Base-by-base conservation (phyloP, 2,113 vertebrate genomes). In the Hucho hucho region DNA sequence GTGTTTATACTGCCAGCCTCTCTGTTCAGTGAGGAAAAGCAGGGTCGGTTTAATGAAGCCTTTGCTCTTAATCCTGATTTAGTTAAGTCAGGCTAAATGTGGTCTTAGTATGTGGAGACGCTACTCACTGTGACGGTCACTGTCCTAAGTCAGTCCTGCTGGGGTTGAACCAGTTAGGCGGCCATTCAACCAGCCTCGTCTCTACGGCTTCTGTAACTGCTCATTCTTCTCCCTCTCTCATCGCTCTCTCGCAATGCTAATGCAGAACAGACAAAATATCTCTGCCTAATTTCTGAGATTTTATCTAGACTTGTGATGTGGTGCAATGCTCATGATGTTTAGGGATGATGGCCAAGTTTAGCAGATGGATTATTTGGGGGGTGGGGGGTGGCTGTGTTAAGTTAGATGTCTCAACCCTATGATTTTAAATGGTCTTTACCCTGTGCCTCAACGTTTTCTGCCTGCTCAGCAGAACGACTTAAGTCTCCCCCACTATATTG, bases 271-370 rank as follows among this genome's bases (percentile, higher is more conserved):
- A 88, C 86, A 37, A 37, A 37, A 7, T 2, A 37, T 37, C 37
- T 37, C 84, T 83, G 82, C 49, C 11, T 16, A 11, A 56, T 56
- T 56, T 56, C 11, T 2, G 49, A 56, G 79, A 76, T 20, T 78
- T 70, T 25, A 79, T 73, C 78, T 79, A 81, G 80, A 69, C 72
- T 71, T 85, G 81, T 85, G 80, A 83, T 85, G 83, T 85, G 83
- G 75, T 83, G 80, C 79, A 75, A 77, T 70, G 82, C 83, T 80
- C 76, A 81, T 84, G 82, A 80, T 89, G 75, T 76, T 77, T 63
- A 69, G 53, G 63, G 67, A 43, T 3, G 28, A 64, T 69, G 74
- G 85, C 86, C 87, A 89, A 81, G 68, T 81, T 79, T 69, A 81
- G 79, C 85, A 84, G 79, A 87, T 84, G 77, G 79, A 66, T 70